Evolutionary conservation across 2,113 vertebrate species (phyloP), one percentile per base, ranked within the genome.

Genomic region (Periophthalmus modestus): DNA sequence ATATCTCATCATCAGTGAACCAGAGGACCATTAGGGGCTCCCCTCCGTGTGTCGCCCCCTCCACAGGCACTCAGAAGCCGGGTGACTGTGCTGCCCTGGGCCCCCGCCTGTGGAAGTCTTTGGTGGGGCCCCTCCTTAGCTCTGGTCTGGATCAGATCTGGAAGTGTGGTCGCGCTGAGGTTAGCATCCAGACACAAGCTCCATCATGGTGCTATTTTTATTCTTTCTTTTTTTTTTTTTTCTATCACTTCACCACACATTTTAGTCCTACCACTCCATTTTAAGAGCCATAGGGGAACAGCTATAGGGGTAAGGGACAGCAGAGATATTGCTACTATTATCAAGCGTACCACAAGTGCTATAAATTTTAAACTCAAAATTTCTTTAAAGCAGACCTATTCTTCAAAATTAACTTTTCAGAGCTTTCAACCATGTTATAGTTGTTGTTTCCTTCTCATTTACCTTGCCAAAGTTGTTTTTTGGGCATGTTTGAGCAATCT

Each of bases 101-200:
- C 15, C 76, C 80, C 87, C 85, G 80, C 86, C 89, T 88, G 87
- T 74, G 85, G 81, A 86, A 83, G 86, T 87, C 73, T 89, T 76
- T 89, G 92, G 92, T 88, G 82, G 78, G 81, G 87, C 89, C 88
- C 91, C 91, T 91, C 92, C 91, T 86, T 85, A 89, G 84, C 72
- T 43, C 86, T 84, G 79, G 83, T 84, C 79, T 69, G 86, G 90
- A 85, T 87, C 89, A 90, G 91, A 82, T 83, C 80, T 80, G 89
- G 88, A 92, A 93, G 88, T 86, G 90, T 92, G 93, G 94, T 92
- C 91, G 92, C 93, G 90, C 82, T 90, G 91, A 93, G 93, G 92
- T 93, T 92, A 91, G 92, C 88, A 89, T 82, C 72, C 84, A 92
- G 91, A 93, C 93, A 91, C 92, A 88, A 91, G 89, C 89, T 92